Evolutionary conservation across 2,888 invertebrate species (phyloP), one percentile per base, ranked within the genome.

Genomic region (Erebia ligea): DNA sequence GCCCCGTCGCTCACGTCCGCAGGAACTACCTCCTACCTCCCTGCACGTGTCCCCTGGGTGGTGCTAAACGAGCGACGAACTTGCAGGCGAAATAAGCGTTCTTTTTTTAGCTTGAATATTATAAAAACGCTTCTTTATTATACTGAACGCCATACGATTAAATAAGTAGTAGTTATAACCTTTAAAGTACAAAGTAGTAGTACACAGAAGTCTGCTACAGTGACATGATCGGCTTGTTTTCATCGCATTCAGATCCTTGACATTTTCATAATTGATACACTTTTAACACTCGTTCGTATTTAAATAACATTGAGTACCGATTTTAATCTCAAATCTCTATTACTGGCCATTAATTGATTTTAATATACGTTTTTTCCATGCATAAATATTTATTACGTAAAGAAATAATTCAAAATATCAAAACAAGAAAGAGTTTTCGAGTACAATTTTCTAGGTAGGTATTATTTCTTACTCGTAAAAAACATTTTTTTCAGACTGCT

Each of bases 191-290:
- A 64, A 62, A 64, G 61, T 73, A 42, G 64, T 56, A 11, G 50
- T 15, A 6, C 15, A 15, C 1, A 15, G 52, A 5, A n/a, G 56
- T 69, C 64, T 71, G 21, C 45, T 21, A 17, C 58, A 42, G 6
- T 62, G 70, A 65, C 67, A 69, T 67, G 65, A 62, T 73, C 71
- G 34, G 62, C 67, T 73, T 70, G 42, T 68, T 70, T 68, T 70
- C 72, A 68, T 74, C 70, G 42, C 59, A 48, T 57, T 66, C 59
- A 70, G 52, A 70, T 72, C 74, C 74, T 74, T 74, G 74, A 72
- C 74, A 74, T 74, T 73, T 67, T 67, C 17, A 42, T 72, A 52
- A 58, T 68, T 56, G 66, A 45, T 54, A 62, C 64, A 62, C 45
- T 68, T 63, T 65, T 68, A 64, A 71, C 59, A 65, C 48, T 17